Evolutionary conservation across 2,113 vertebrate species (phyloP).

Genomic region (Ciconia maguari): DNA sequence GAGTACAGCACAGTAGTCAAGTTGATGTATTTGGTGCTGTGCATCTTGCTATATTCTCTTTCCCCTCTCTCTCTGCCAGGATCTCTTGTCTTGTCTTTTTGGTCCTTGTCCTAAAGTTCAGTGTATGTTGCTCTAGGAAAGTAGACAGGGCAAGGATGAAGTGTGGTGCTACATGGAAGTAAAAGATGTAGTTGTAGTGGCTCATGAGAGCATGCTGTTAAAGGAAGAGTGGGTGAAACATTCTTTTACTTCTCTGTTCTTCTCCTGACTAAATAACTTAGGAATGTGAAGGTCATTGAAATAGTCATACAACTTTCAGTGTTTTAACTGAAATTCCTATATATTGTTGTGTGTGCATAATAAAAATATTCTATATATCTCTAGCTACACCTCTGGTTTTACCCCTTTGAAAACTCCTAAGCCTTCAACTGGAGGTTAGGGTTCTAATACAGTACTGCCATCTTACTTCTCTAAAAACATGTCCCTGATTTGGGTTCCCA

Average conservation of each 20-base stretch:
- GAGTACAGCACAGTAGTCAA: background rate
- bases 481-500: background rate
- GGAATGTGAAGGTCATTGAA: background rate
- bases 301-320: background rate
- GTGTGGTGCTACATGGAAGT: background rate
- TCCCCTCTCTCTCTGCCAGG: background rate
- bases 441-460: background rate
- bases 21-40: background rate
- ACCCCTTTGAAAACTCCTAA: background rate
- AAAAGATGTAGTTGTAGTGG: background rate
- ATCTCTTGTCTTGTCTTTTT: background rate
- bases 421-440: background rate
- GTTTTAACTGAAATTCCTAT: background rate
- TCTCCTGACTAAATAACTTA: background rate
- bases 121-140: background rate
- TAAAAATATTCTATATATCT: background rate
- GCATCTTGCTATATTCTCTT: background rate
- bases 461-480: background rate
- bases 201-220: background rate
- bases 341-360: background rate
- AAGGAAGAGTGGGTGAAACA: background rate
- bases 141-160: background rate
- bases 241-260: background rate
- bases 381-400: background rate
- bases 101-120: background rate